Base-by-base conservation (phyloP, 2,113 vertebrate species). In the Galbula dea region DNA sequence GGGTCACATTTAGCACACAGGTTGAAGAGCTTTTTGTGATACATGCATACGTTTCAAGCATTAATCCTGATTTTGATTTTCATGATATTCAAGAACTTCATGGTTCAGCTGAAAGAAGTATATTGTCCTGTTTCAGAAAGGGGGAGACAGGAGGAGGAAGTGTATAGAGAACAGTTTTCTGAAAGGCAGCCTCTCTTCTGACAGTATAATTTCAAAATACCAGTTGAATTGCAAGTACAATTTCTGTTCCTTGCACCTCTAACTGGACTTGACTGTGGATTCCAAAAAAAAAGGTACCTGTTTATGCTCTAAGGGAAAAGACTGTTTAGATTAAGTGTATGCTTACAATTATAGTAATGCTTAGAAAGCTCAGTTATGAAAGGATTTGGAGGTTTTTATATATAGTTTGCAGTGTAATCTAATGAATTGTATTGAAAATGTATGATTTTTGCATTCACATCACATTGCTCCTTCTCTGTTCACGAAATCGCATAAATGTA, bases 341-440 rank as follows among this genome's bases (percentile, higher is more conserved):
- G 84, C 82, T 91, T 94, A 95, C 75, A 91, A 86, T 92, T 94
- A 89, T 45, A 43, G 55, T 52, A 88, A 94, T 93, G 59, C 65
- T 91, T 88, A 77, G 75, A 83, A 83, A 87, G 30, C 30, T 59
- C 59, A 86, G 63, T 80, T 86, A 87, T 63, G 68, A 91, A 85
- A 80, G n/a, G 63, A 45, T 74, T 94, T 61, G 21, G 7, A 4
- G 2, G 0, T 11, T 48, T 91, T 88, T 85, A 27, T 75, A 83
- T 84, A 81, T 93, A 96, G 94, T 68, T 97, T 96, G 89, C 91
- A 95, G 86, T 12, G 55, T 73, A 96, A 96, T 96, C 96, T 90
- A 96, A 96, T 94, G 83, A 97, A 97, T 95, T 94, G 75, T 92
- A 97, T 74, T 96, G 94, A 95, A 97, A 97, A 94, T 94, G 79